Evolutionary conservation across 2,888 invertebrate genomes (phyloP), one percentile per base, ranked within the genome.

Genomic region (Lithodes maja): DNA sequence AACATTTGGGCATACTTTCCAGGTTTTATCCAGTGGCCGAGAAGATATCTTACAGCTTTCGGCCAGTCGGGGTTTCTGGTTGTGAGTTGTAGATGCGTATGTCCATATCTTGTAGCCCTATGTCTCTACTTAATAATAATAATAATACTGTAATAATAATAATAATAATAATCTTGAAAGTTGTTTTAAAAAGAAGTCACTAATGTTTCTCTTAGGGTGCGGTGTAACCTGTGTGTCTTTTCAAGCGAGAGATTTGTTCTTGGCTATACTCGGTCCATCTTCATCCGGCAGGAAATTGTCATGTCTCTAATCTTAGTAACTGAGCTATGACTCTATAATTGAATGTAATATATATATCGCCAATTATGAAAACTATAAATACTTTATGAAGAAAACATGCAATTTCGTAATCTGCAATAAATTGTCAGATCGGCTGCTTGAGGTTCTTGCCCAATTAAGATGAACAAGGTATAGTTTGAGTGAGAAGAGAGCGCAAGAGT

Each of bases 11-110:
- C 90, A 90, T 86, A 88, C 90, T 90, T 88, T 90, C 77, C 88
- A 88, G 88, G 88, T 52, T 86, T 86, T 82, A 85, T 85, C 85
- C 85, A 85, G 85, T 85, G 84, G 90, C 90, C 79, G 90, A 85
- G 90, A 87, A 90, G 87, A 85, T 87, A 85, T 85, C 87, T 87
- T 61, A 87, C 87, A 80, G 61, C 90, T 80, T 90, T 78, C 84
- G 84, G 81, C 87, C 71, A 54, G 61, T 90, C 85, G 85, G 90
- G 83, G 85, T 83, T 85, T 85, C 90, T 83, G 87, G 90, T 90
- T 90, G 90, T 90, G 90, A 90, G 90, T 90, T 90, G 61, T 89
- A 89, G 88, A 89, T 81, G 84, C 88, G 84, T 89, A 89, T 89
- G 88, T 89, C 88, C 74, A 89, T 89, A 79, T 89, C 83, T 71